phyloP scores from a whole-genome alignment of 1,140 invertebrate genomes.

The Papilio machaon region DNA sequence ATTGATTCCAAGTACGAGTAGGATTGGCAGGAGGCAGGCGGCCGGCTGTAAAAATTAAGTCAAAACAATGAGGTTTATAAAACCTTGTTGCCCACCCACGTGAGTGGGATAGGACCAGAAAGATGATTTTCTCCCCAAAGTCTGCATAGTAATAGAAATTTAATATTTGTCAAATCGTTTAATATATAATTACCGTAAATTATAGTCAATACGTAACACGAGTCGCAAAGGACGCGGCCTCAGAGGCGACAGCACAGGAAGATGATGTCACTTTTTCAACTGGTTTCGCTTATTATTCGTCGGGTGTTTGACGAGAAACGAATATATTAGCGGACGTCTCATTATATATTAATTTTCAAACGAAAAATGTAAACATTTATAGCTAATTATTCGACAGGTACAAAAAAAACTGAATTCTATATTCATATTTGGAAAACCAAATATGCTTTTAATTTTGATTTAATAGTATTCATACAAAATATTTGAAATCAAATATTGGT shows the following conservation, averaged over 20 bases:
- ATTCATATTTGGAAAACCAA: neutral
- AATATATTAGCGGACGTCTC: constrained; percentile 48
- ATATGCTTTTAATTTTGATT: neutral
- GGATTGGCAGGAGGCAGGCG: no score
- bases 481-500: no score
- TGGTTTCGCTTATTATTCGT: constrained; percentile 79
- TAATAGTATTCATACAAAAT: no score
- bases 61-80: no score
- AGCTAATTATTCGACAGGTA: neutral
- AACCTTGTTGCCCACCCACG: no score
- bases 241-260: constrained; percentile 65
- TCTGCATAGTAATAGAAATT: constrained; percentile 30
- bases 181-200: constrained; percentile 27
- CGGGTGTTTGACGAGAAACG: constrained; percentile 59
- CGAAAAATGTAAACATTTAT: constrained; percentile 27
- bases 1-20: no score
- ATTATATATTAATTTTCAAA: constrained; percentile 40
- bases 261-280: constrained; percentile 79
- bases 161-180: constrained; percentile 39
- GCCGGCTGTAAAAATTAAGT: no score
- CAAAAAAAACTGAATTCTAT: neutral
- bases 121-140: no score
- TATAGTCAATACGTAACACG: constrained; percentile 42
- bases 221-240: constrained; percentile 69
- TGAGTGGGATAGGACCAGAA: no score